Percentiles rank a stretch among this genome's conserved stretches.
Conservation (phyloP, 2,113 vertebrate species). For the Ramphastos sulfuratus region DNA sequence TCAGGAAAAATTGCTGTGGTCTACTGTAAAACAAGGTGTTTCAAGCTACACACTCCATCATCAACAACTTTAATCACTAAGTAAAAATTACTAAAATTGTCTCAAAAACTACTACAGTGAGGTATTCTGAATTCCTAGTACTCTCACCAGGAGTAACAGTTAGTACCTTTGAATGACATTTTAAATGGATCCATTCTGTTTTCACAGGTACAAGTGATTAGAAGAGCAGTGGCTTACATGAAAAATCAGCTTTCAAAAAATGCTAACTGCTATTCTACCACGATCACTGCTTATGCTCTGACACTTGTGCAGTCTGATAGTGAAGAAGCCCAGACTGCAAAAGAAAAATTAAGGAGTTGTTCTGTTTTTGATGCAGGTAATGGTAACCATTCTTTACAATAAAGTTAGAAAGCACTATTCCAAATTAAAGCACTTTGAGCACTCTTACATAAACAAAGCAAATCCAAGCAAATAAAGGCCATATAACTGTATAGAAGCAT, state of each 20-base stretch:
- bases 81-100: neutral
- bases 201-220: slow-evolving; percentile 47
- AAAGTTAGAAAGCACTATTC: neutral
- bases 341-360: slow-evolving; percentile 48
- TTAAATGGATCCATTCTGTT: neutral
- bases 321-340: neutral
- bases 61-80: neutral
- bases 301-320: slow-evolving; percentile 45
- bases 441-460: neutral
- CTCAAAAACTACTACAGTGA: neutral
- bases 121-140: neutral
- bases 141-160: neutral
- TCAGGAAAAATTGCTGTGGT: neutral
- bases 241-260: slow-evolving; percentile 43
- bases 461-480: neutral
- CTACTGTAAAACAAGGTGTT: neutral
- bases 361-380: slow-evolving; percentile 46
- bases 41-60: fast-evolving
- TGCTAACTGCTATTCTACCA: slow-evolving; percentile 72
- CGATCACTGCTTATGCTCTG: slow-evolving; percentile 79
- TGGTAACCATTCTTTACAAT: neutral
- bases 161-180: neutral
- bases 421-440: neutral
- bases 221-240: slow-evolving; percentile 69
- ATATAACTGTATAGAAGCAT: neutral